Conservation (phyloP, 2,888 invertebrate species). For the Drosophila nr. fundita region DNA sequence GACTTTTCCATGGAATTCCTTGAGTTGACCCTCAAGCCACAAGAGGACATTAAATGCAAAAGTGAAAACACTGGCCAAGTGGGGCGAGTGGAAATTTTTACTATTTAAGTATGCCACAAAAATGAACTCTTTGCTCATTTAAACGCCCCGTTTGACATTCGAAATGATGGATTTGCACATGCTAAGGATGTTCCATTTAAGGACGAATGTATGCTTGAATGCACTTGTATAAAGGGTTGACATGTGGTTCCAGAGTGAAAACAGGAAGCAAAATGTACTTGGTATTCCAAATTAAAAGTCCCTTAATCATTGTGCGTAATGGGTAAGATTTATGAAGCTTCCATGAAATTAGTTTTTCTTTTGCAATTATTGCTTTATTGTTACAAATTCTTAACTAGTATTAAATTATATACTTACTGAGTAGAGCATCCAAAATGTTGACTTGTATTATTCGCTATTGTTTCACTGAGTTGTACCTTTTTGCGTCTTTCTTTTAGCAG, state of each 20-base stretch:
- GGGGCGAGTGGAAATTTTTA: slow-evolving; percentile 15
- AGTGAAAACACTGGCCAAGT: slow-evolving; percentile 61
- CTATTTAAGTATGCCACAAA: slow-evolving; percentile 46
- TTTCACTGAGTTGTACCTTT: slow-evolving; percentile 66
- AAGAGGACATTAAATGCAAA: slow-evolving; percentile 78
- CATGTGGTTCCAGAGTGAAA: background rate
- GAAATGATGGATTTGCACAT: slow-evolving; percentile 38
- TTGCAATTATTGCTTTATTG: slow-evolving; percentile 40
- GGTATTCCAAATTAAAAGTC: background rate
- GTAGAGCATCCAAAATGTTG: slow-evolving; percentile 33
- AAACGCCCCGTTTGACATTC: slow-evolving; percentile 25
- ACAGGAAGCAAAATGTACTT: background rate
- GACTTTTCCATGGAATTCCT: slow-evolving; percentile 64
- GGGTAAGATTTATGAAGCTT: background rate
- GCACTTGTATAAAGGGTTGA: background rate
- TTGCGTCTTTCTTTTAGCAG: slow-evolving; percentile 52
- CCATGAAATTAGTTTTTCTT: background rate
- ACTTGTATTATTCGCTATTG: slow-evolving; percentile 9
- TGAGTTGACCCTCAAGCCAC: slow-evolving; percentile 78
- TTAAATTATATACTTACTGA: slow-evolving; percentile 18
- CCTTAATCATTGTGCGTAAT: background rate
- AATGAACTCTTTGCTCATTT: slow-evolving; percentile 50
- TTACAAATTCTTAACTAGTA: slow-evolving; percentile 1
- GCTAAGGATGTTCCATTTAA: slow-evolving; percentile 5
- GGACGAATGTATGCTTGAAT: background rate